Evolutionary conservation across 2,888 invertebrate genomes (phyloP).

Genomic region (Petrolisthes manimaculis): DNA sequence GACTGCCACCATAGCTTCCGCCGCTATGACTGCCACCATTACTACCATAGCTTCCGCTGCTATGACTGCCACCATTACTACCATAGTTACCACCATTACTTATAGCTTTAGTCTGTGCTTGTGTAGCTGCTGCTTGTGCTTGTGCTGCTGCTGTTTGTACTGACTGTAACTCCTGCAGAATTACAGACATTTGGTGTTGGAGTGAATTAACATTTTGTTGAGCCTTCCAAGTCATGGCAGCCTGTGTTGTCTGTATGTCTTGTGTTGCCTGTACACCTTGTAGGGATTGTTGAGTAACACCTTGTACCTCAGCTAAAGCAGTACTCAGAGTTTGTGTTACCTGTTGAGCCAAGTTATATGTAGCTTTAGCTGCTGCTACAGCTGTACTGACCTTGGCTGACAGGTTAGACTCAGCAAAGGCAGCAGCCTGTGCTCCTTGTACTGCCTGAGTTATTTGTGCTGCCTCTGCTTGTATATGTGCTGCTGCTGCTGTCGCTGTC

Average conservation of each 20-base stretch:
- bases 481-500: conserved; percentile 54
- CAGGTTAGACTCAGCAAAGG: conserved; percentile 53
- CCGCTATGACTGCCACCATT: neutral
- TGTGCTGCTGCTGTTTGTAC: conserved; percentile 51
- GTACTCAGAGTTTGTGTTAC: conserved; percentile 31
- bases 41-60: neutral
- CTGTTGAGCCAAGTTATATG: conserved; percentile 40
- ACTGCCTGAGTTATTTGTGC: conserved; percentile 58
- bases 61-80: conserved; percentile 9
- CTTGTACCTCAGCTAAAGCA: conserved; percentile 41
- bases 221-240: conserved; percentile 57
- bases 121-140: conserved; percentile 49
- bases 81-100: conserved; percentile 35
- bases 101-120: conserved; percentile 55
- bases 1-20: too few species aligned
- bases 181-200: conserved; percentile 40
- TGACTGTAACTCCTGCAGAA: conserved; percentile 42
- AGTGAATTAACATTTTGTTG: conserved; percentile 56
- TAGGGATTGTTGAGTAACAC: conserved; percentile 38
- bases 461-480: conserved; percentile 53
- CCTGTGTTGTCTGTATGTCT: conserved; percentile 38
- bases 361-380: conserved; percentile 51
- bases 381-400: conserved; percentile 48
- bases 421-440: conserved; percentile 61
- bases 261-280: conserved; percentile 27